Evolutionary conservation across 2,888 invertebrate species (phyloP), one percentile per base, ranked within the genome.

Genomic region (Ornithoptera priamus): DNA sequence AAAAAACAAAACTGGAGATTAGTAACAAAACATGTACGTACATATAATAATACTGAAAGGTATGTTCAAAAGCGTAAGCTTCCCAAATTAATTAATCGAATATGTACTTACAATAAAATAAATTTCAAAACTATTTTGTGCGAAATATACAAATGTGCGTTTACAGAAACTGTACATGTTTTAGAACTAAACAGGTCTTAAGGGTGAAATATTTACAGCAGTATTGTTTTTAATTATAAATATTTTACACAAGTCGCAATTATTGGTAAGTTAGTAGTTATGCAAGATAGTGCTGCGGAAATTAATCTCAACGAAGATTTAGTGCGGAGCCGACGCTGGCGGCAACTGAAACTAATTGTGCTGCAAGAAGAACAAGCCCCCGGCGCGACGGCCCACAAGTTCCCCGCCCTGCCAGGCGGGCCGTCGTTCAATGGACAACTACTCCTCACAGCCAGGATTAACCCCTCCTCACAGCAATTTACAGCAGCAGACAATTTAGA

Each of bases 331-430:
- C 89, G 90, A 87, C 90, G 89, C 85, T 86, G 89, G 91, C 93
- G 88, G 95, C 95, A 95, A 95, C 94, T 94, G 87, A 95, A 95
- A 94, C 90, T 94, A 95, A 95, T 93, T 93, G 95, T 95, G 94
- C 95, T 94, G 94, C 92, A 94, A 94, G 94, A 94, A 93, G 93
- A 94, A 94, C 92, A 94, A 94, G 94, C 94, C 87, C 87, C 87
- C 85, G 83, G 78, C 82, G 79, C 77, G 74, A 72, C 71, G 77
- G 77, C 79, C 81, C 80, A 12, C 65, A 39, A 81, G 77, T 80
- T 77, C 76, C 73, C 72, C 68, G 77, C 77, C 78, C 81, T 79
- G 24, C 68, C 64, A 72, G 74, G 72, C 85, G 86, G 85, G 88
- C 74, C 72, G 75, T 72, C 74, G 70, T 72, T 76, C 76, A 76